Conservation (phyloP, 2,113 vertebrate species). For the Ictalurus furcatus region DNA sequence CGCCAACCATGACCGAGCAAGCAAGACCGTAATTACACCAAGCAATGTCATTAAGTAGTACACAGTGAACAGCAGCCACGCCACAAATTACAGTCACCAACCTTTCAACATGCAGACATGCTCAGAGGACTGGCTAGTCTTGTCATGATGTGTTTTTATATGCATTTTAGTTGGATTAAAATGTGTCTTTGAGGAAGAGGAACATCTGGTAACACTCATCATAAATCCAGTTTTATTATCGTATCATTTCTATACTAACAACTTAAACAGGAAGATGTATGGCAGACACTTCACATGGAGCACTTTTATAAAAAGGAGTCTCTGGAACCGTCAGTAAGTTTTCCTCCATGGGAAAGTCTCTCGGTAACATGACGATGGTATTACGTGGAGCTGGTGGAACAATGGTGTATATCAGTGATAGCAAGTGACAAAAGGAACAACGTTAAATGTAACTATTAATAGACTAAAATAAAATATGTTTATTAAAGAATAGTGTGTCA, state of each 20-base stretch:
- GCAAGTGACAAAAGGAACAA: too few relatives aligned
- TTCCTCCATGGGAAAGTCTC: too few relatives aligned
- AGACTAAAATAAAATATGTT: too few relatives aligned
- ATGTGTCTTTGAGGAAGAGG: background rate
- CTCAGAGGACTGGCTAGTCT: conserved; percentile 14
- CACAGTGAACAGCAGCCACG: conserved; percentile 43
- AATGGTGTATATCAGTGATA: too few relatives aligned
- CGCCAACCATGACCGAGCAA: conserved; percentile 46
- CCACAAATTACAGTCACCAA: conserved; percentile 51
- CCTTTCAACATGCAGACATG: conserved; percentile 52
- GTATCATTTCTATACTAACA: too few relatives aligned
- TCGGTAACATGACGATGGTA: too few relatives aligned
- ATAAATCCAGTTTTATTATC: background rate
- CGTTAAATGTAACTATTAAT: too few relatives aligned
- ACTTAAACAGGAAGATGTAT: too few relatives aligned
- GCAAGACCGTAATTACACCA: conserved; percentile 53
- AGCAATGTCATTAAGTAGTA: conserved; percentile 49
- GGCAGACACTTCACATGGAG: too few relatives aligned
- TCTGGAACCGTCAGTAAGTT: background rate
- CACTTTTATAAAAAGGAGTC: too few relatives aligned
- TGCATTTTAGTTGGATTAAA: background rate
- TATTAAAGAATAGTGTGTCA: too few relatives aligned
- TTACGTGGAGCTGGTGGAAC: too few relatives aligned
- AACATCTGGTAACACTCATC: background rate
- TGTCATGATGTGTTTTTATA: background rate